Evolutionary conservation across 2,888 invertebrate species (phyloP), one percentile per base, ranked within the genome.

Genomic region (Harpagoxenus sublaevis): DNA sequence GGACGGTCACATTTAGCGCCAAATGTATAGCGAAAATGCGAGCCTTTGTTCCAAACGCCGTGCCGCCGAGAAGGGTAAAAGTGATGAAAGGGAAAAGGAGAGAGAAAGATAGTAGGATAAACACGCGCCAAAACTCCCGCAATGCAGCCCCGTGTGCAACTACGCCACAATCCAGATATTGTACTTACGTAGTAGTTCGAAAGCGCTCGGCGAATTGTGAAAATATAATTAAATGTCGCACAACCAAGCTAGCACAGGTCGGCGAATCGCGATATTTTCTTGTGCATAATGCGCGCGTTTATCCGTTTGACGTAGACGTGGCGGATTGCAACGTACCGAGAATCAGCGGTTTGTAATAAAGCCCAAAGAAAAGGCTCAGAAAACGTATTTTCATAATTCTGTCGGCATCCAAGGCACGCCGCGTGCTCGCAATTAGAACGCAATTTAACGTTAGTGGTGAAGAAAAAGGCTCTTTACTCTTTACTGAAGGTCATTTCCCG

Each of bases 351-450:
- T 65, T 62, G 66, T 60, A 31, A 84, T 74, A 68, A 84, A 84
- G 75, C 60, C 68, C 68, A 75, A 74, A 68, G 53, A 62, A 55
- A 68, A 68, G 74, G 68, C 83, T 82, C 82, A 65, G 57, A 68
- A 75, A 85, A 55, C 75, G 79, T 71, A 63, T 75, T 83, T 83
- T 74, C 77, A 83, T 71, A 65, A 81, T 71, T 85, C 57, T 23
- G 63, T 55, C 68, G 75, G 71, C 63, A 70, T 78, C 60, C 75
- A 51, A 51, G 51, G 73, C 63, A 83, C 51, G 42, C 62, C 81
- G 83, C 79, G 78, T 75, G 75, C 48, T 71, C 62, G 66, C 87
- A 87, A 88, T 88, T 88, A 88, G 73, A 86, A 70, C 65, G 84
- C 71, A 84, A 86, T 86, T 87, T 83, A 83, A 83, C 84, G 87